These are phyloP conservation scores for Podarcis muralis DNA, from an alignment of 2,113 vertebrate species.

Conservation along the genomic window DNA sequence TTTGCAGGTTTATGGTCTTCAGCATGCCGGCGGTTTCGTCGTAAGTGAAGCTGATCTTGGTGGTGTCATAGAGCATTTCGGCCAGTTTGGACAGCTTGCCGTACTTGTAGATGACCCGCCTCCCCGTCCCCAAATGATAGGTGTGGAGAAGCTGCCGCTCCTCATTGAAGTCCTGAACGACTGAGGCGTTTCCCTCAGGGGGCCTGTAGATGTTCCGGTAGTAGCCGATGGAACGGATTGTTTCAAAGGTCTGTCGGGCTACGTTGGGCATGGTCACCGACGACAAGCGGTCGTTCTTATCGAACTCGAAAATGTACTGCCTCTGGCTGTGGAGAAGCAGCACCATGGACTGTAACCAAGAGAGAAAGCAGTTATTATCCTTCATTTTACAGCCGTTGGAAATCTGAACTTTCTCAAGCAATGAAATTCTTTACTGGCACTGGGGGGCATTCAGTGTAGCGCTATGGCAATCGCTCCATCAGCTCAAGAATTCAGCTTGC, in stretches of 20 bases:
- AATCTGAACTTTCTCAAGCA: not conserved
- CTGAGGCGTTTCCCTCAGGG: constrained; percentile 91
- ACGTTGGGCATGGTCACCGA: constrained; percentile 99
- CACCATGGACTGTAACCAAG: constrained; percentile 89
- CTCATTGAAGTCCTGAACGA: constrained; percentile 96
- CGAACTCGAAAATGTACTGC: constrained; percentile 98
- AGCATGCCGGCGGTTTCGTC: constrained; percentile 94
- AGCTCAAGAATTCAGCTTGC: too few species aligned
- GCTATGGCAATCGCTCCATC: too few species aligned
- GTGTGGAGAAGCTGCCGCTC: constrained; percentile 91
- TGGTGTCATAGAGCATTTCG: constrained; percentile 94
- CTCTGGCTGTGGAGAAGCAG: constrained; percentile 95
- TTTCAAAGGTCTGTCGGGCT: constrained; percentile 93
- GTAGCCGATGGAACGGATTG: constrained; percentile 93
- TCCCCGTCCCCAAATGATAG: constrained; percentile 90
- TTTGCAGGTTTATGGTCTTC: constrained; percentile 94
- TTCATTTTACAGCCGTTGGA: not conserved
- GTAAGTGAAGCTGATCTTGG: constrained; percentile 91
- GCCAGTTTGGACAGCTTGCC: constrained; percentile 92
- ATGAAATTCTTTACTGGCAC: not conserved
- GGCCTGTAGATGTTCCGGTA: constrained; percentile 95
- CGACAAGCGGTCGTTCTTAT: constrained; percentile 92
- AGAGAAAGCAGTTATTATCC: constrained; percentile 45
- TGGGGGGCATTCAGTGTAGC: too few species aligned
- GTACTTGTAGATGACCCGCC: constrained; percentile 93